A percentile compares a stretch with the other conserved stretches of the same genome.
Evolutionary conservation across 2,797 vertebrate genomes (phyloP).

Genomic region (Mus caroli): DNA sequence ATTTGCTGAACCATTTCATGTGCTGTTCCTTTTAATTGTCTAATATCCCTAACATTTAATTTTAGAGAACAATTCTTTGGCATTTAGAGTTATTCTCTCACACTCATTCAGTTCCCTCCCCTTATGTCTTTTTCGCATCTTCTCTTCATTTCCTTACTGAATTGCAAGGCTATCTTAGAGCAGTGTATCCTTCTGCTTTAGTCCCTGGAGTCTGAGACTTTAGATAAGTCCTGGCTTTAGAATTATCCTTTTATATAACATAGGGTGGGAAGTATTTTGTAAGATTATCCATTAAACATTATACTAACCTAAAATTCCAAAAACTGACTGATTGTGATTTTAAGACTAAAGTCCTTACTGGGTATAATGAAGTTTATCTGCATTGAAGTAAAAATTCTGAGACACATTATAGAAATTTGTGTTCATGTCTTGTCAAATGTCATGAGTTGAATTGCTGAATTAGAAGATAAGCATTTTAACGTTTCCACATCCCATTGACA

Average conservation of each 20-base stretch:
- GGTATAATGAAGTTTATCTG: conserved; percentile 1
- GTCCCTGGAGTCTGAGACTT: neutral
- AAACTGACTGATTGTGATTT: conserved; percentile 46
- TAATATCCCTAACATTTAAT: conserved; percentile 37
- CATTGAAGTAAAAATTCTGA: conserved; percentile 42
- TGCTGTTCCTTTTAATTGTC: conserved; percentile 49
- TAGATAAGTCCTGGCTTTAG: neutral
- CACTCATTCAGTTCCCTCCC: neutral
- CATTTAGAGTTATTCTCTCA: neutral
- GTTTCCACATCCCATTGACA: neutral
- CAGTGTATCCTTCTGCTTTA: neutral
- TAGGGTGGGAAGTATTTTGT: neutral
- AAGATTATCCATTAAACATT: neutral
- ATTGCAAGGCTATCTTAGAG: neutral
- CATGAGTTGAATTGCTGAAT: neutral
- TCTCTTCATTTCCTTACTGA: neutral
- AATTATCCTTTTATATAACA: neutral
- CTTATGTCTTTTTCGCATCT: too few species aligned
- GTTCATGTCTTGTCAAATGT: conserved; percentile 18
- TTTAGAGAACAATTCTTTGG: conserved; percentile 2
- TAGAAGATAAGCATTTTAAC: neutral
- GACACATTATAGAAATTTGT: conserved; percentile 33
- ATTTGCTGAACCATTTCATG: neutral
- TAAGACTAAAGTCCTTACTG: neutral
- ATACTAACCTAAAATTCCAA: neutral